Base-by-base conservation (phyloP, 2,113 vertebrate genomes). In the Cyprinodon variegatus region DNA sequence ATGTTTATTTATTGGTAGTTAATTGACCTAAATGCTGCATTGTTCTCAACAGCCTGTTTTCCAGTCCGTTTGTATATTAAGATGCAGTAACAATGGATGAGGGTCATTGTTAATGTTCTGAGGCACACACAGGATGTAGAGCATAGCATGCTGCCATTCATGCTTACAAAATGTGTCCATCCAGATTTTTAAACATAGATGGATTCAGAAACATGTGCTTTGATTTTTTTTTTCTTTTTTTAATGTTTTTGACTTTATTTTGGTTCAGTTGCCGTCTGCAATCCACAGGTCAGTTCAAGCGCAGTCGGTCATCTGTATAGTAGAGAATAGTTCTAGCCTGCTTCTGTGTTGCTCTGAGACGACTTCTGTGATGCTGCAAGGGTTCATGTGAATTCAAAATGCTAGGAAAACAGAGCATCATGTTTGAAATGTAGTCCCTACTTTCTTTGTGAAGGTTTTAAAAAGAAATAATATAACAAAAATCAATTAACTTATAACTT, bases 81-180 rank as follows among this genome's bases (percentile, higher is more conserved):
- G 61, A 69, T 61, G 59, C 7, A 53, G 60, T 38, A 79, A 89
- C 86, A 90, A 86, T 90, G 36, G 73, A 66, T 73, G 15, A 20
- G 50, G 79, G 68, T 86, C 66, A 68, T 12, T 65, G 79, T 62
- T 76, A 29, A 68, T 65, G 79, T 91, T 81, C 86, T 43, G 53
- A 83, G 73, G 38, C 72, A 46, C 68, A n/a, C 7, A 67, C 83
- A 87, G 87, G 89, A 89, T 64, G 75, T 61, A 9, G 17, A 74
- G 53, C 61, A 29, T 64, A 39, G 74, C 80, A 81, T 72, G 64
- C 59, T 88, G 88, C 83, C 78, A 39, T 22, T 76, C 67, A 71
- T 73, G 86, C 81, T 86, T 66, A 59, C 73, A 73, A 15, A 22
- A 5, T 73, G 41, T 62, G 71, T 61, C 73, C 64, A 29, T 14